Evolutionary conservation across 2,888 invertebrate genomes (phyloP), one percentile per base, ranked within the genome.

Genomic region (Poecilobothrus nobilitatus): DNA sequence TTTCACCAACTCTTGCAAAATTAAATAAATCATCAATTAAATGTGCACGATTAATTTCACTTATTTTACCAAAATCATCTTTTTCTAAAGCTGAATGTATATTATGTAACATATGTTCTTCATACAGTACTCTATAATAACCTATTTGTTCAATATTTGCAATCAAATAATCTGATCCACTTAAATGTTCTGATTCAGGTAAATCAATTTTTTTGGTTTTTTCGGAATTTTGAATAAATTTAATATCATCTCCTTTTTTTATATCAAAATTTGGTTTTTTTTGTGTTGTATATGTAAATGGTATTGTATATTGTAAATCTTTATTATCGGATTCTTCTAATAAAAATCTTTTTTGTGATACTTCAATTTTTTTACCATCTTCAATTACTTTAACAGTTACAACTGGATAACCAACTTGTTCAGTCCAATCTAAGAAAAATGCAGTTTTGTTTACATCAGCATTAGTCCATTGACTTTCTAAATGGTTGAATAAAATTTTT

Each of bases 21-120:
- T 88, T 88, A 73, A 91, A 84, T 1, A 89, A 84, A 79, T 96
- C 96, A 75, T 95, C 91, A 15, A 95, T 86, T 33, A 90, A 84
- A 81, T 94, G 92, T 5, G 91, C 92, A 74, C 89, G 84, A 78
- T 91, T 91, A 15, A 88, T 79, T 64, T 86, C 85, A 72, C 89
- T 84, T 67, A 92, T 89, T 0, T 69, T 77, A 0, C 73, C 71
- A 44, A 84, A 84, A 21, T 80, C 72, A 33, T 83, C 80, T 1
- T 76, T 77, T n/a, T 82, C 80, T 9, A 87, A 76, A 0, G 74
- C 73, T 0, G 69, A 21, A 34, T 75, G 77, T n/a, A 80, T 78
- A 5, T 70, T 73, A 67, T 76, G 73, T 91, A 91, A 92, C 76
- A 89, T 89, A 74, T 89, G 87, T 0, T 76, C 76, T 0, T 90